Conservation (phyloP, 2,888 invertebrate species). For the Catotricha subobsoleta region DNA sequence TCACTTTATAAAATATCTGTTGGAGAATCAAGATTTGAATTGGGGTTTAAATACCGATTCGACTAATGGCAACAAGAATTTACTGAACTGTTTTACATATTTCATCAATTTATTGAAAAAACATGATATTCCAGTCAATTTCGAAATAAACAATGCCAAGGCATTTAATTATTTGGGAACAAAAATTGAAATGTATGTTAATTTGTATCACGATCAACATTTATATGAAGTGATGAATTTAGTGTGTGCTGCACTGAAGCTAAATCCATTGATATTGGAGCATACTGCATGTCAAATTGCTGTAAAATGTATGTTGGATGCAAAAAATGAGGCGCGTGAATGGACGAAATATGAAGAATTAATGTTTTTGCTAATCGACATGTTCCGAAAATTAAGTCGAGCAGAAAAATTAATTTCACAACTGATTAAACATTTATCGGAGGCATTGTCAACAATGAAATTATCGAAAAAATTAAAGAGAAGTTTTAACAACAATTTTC, state of each 20-base stretch:
- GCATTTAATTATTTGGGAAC: constrained; percentile 12
- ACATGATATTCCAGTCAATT: constrained; percentile 19
- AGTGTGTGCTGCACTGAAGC: constrained; percentile 20
- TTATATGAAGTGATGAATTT: constrained; percentile 18
- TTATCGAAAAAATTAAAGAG: constrained; percentile 13
- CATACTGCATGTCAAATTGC: constrained; percentile 19
- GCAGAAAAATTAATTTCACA: constrained; percentile 23
- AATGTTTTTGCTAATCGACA: constrained; percentile 20
- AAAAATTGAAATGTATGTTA: constrained; percentile 12
- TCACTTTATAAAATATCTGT: not conserved
- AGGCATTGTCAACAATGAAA: constrained; percentile 15
- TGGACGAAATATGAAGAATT: constrained; percentile 20
- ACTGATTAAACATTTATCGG: constrained; percentile 19
- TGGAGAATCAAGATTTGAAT: not conserved
- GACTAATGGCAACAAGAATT: not conserved
- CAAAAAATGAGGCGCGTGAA: constrained; percentile 15
- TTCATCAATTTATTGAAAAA: constrained; percentile 19
- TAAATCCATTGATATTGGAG: constrained; percentile 25
- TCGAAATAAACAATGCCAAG: constrained; percentile 8
- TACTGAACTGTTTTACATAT: not conserved
- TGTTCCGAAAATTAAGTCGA: constrained; percentile 23
- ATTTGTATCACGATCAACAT: constrained; percentile 11
- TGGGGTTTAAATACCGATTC: not conserved
- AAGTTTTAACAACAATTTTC: constrained; percentile 9
- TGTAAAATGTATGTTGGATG: constrained; percentile 18